Percentiles rank a stretch among this genome's conserved stretches.
phyloP scores from a whole-genome alignment of 2,113 vertebrate species.

The Notothenia coriiceps region DNA sequence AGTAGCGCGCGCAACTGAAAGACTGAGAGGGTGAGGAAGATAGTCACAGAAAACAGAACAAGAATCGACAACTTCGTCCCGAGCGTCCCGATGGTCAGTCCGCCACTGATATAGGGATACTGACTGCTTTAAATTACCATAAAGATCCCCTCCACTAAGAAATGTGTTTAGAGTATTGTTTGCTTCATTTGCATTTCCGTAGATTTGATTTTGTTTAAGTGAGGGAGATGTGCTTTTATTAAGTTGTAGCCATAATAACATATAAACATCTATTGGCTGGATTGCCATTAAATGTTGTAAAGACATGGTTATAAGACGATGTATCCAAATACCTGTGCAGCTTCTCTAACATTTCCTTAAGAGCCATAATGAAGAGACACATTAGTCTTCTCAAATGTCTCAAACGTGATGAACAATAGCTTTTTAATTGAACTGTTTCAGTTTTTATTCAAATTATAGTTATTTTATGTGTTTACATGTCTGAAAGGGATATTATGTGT shows the following conservation, averaged over 20 bases:
- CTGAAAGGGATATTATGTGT: neutral
- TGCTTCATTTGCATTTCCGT: neutral
- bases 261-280: neutral
- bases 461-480: neutral
- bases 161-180: neutral
- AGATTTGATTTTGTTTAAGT: neutral
- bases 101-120: neutral
- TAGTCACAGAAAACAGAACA: too few species aligned
- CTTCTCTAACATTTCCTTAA: neutral
- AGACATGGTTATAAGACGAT: neutral
- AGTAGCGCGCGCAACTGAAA: too few species aligned
- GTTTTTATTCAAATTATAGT: too few species aligned
- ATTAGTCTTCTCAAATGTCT: too few species aligned
- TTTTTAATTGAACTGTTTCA: too few species aligned
- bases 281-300: neutral
- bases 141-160: neutral
- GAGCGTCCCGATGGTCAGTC: too few species aligned
- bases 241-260: neutral
- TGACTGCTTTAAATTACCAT: slow-evolving; percentile 3
- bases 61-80: too few species aligned
- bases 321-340: neutral
- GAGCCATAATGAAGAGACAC: neutral
- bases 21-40: too few species aligned
- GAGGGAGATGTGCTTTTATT: neutral
- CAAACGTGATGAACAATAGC: too few species aligned